Conservation (phyloP, 2,797 vertebrate genomes). For the Ficedula albicollis region DNA sequence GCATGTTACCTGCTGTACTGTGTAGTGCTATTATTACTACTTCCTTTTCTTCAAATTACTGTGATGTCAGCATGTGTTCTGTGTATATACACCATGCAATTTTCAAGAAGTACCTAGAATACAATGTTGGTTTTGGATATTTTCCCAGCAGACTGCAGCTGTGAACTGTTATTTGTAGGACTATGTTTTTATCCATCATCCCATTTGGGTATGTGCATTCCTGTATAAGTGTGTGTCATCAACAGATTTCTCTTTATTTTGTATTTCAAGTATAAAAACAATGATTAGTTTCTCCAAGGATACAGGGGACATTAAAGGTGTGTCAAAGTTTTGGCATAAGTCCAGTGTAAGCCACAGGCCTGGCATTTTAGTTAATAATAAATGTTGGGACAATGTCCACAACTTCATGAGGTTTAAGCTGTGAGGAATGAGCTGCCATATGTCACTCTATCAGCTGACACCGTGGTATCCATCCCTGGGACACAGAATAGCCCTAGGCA, state of each 20-base stretch:
- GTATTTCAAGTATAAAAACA: background rate
- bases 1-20: background rate
- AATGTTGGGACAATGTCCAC: background rate
- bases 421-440: background rate
- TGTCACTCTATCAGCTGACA: background rate
- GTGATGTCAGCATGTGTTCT: background rate
- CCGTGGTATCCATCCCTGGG: background rate
- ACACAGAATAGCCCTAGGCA: background rate
- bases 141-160: background rate
- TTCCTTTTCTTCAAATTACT: background rate
- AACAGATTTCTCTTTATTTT: background rate
- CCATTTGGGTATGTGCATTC: background rate
- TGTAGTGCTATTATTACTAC: background rate
- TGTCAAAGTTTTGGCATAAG: background rate
- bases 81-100: background rate
- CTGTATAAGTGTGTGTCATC: background rate
- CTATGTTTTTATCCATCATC: background rate
- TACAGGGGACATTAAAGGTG: background rate
- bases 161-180: background rate
- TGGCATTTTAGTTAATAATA: background rate
- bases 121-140: background rate
- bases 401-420: background rate
- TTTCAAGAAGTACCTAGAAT: background rate
- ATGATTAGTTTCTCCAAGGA: background rate
- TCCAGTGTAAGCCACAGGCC: background rate